Conservation (phyloP, 1,140 invertebrate genomes). For the Scylla paramamosain region DNA sequence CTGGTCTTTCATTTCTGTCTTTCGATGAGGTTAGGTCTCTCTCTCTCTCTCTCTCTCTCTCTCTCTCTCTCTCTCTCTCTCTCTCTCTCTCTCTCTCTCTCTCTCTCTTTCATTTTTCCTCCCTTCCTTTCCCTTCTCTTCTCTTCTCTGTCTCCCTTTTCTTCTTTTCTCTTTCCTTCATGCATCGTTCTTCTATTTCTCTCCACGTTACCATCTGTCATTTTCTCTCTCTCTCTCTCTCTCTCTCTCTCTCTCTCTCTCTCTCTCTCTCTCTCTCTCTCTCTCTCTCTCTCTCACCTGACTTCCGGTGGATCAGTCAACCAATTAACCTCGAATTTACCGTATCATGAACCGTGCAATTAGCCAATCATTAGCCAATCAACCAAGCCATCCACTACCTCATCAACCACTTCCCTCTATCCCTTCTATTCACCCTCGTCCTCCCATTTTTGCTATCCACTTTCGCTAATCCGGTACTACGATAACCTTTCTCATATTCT, state of each 20-base stretch:
- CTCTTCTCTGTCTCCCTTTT: constrained; percentile 35
- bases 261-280: constrained; percentile 41
- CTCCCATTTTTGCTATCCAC: neutral
- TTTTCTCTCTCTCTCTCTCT: neutral
- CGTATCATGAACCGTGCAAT: constrained; percentile 12
- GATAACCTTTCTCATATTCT: too few species aligned
- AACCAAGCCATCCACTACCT: neutral
- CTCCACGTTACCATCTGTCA: neutral
- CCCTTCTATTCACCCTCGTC: neutral
- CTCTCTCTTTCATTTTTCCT: neutral
- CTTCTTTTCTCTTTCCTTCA: neutral
- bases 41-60: too few species aligned
- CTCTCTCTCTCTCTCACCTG: constrained; percentile 48
- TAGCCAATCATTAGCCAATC: neutral
- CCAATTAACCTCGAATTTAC: constrained; percentile 1
- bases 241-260: neutral
- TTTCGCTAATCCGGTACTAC: too few species aligned
- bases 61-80: too few species aligned
- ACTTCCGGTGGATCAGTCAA: constrained; percentile 1
- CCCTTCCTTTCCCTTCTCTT: neutral
- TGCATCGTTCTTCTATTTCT: neutral
- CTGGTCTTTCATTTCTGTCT: too few species aligned
- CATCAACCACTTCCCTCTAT: neutral
- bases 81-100: constrained; percentile 14
- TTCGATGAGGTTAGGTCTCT: too few species aligned